Percentiles rank a stretch among this genome's conserved stretches.
Conservation (phyloP, 2,113 vertebrate species). For the Rhipidura dahli region DNA sequence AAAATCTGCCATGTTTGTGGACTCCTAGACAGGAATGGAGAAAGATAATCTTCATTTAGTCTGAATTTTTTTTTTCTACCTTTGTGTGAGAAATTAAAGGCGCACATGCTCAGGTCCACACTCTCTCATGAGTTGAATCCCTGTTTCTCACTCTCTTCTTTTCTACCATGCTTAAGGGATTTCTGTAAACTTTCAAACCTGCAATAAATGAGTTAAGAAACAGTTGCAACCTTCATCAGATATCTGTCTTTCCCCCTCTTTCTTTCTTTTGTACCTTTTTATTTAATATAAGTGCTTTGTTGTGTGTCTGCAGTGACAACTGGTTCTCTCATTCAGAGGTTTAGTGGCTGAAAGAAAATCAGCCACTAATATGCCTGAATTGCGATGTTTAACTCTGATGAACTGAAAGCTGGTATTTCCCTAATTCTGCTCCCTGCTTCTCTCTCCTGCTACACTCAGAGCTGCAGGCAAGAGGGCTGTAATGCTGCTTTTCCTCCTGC, state of each 20-base stretch:
- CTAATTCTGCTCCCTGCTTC: neutral
- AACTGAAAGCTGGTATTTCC: neutral
- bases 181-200: neutral
- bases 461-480: neutral
- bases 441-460: neutral
- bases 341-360: neutral
- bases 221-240: fast-evolving
- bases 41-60: neutral
- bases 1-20: neutral
- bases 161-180: neutral
- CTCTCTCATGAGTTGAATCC: fast-evolving
- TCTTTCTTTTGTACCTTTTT: neutral
- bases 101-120: neutral
- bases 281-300: neutral
- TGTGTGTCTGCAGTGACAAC: neutral
- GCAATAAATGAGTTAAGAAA: neutral
- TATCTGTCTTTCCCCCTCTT: fast-evolving
- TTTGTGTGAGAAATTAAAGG: neutral
- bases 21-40: neutral
- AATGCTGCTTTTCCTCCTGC: neutral
- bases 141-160: neutral
- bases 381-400: neutral
- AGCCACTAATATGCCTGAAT: neutral
- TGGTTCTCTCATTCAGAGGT: neutral
- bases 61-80: neutral